Evolutionary conservation across 2,113 vertebrate species (phyloP).

Genomic region (Tychaedon coryphoeus): DNA sequence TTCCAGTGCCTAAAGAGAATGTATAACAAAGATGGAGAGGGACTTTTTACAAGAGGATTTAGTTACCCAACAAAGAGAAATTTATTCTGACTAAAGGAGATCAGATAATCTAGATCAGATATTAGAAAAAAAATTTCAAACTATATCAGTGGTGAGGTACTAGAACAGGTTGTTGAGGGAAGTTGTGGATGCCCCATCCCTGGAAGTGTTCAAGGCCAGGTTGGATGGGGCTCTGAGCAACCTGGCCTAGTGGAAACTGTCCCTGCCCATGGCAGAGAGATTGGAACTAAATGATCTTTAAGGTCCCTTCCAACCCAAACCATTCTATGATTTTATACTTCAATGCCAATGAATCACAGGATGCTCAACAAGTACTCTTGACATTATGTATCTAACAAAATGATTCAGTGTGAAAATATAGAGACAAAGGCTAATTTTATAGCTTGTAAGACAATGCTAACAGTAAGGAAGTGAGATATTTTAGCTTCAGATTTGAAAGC

Average conservation of each 20-base stretch:
- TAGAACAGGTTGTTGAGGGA: neutral
- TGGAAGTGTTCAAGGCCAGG: neutral
- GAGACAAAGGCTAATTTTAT: constrained; percentile 1
- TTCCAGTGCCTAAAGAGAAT: neutral
- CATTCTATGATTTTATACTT: neutral
- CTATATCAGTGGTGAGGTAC: neutral
- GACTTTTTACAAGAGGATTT: neutral
- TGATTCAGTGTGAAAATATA: neutral
- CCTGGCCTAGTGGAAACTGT: neutral
- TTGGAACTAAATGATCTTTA: neutral
- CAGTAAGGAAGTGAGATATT: neutral
- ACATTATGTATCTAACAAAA: neutral
- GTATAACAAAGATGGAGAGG: neutral
- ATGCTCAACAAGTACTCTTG: neutral
- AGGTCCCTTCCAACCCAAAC: neutral
- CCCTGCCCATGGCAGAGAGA: neutral
- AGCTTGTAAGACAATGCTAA: neutral
- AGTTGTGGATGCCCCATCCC: neutral
- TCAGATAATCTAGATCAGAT: neutral
- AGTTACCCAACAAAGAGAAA: neutral
- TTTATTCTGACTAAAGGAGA: neutral
- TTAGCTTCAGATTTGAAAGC: neutral
- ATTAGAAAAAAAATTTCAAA: neutral
- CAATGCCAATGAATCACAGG: neutral
- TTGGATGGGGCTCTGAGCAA: neutral